Base-by-base conservation (phyloP, 2,113 vertebrate genomes). In the Phrynosoma blainvillii region DNA sequence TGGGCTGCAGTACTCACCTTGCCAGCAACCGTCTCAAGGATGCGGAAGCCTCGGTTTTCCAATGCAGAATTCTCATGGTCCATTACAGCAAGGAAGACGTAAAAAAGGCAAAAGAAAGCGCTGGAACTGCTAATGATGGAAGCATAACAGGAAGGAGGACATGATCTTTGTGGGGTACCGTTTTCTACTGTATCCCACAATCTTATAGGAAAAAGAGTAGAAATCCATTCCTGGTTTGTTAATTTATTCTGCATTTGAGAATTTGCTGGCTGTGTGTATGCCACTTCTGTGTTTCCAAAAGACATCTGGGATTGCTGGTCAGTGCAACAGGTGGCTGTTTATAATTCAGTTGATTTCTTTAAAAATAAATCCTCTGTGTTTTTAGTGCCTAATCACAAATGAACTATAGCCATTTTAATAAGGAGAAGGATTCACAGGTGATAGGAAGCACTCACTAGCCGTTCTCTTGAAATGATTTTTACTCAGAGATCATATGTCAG, bases 1-100 rank as follows among this genome's bases (percentile, higher is more conserved):
- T 79, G 77, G 18, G 2, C 7, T 0, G 0, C 0, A 68, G 1
- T 12, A 77, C 0, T 0, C 25, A 0, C 76, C 59, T 0, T 0
- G 13, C 8, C 52, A 25, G 0, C 11, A 76, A 25, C 0, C 18
- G 14, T 42, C 0, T 6, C 32, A 25, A 66, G 40, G 18, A 18
- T 81, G n/a, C 2, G 0, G 42, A 0, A 52, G 78, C 27, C 75
- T 84, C 0, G 2, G 1, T 52, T 87, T 85, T 0, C 40, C 88
- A 1, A 0, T 11, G 0, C 71, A 2, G 13, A 87, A 0, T 23
- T 40, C 79, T 5, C 13, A 78, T 3, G 65, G 47, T 36, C 78
- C 12, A 0, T 8, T 36, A 2, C 87, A 52, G 79, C 71, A 70
- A 20, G 13, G 0, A 0, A 0, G 2, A 6, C 65, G 32, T 52